Conservation (phyloP, 2,797 vertebrate genomes). For the Oreochromis grahami region DNA sequence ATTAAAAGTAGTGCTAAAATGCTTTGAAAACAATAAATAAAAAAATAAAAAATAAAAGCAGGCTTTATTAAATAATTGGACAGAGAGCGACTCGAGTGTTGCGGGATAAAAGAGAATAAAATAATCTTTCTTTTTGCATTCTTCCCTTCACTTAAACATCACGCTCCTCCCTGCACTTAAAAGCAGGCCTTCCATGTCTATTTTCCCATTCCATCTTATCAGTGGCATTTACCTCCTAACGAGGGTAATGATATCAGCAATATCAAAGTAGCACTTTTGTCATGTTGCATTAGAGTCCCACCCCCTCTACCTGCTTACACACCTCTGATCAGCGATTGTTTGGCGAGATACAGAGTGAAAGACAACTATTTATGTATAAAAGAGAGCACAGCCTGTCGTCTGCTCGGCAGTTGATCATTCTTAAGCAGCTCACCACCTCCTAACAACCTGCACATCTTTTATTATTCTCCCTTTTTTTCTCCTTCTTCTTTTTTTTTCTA, state of each 20-base stretch:
- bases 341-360: conserved; percentile 64
- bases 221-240: conserved; percentile 73
- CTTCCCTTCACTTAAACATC: conserved; percentile 53
- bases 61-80: conserved; percentile 16
- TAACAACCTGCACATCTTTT: conserved; percentile 37
- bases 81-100: conserved; percentile 13
- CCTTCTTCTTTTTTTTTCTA: background rate
- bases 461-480: background rate
- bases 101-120: conserved; percentile 53
- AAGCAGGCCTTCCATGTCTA: conserved; percentile 66
- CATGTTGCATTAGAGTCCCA: conserved; percentile 71
- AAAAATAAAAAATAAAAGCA: background rate
- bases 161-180: conserved; percentile 64
- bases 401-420: conserved; percentile 45
- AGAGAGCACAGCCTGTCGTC: conserved; percentile 34
- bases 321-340: conserved; percentile 74
- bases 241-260: conserved; percentile 58
- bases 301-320: conserved; percentile 62
- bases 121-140: conserved; percentile 42
- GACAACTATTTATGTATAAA: conserved; percentile 72
- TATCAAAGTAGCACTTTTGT: conserved; percentile 81
- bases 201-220: conserved; percentile 77
- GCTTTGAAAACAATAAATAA: background rate
- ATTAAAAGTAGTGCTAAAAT: conserved; percentile 2
- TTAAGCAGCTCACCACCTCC: conserved; percentile 48